Percentiles rank a stretch among this genome's conserved stretches.
Conservation (phyloP, 1,140 invertebrate genomes). For the Zaprionus lachaisei region DNA sequence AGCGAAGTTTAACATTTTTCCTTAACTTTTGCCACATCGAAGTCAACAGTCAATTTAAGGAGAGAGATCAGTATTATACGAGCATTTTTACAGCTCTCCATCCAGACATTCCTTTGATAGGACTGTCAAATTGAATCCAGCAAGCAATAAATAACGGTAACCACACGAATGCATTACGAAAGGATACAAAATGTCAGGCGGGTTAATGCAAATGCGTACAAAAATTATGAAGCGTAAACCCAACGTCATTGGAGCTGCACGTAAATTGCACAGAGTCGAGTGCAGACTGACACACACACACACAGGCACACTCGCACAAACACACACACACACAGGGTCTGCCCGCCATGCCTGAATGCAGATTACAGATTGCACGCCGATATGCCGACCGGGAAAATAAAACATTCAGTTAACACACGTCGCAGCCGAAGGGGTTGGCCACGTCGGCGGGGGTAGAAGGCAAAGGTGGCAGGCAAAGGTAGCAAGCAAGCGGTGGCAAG, state of each 20-base stretch:
- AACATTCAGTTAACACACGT: conserved; percentile 49
- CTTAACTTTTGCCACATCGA: not conserved
- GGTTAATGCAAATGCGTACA: conserved; percentile 57
- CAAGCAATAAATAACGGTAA: conserved; percentile 56
- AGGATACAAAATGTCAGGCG: conserved; percentile 39
- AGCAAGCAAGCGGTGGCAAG: conserved; percentile 26
- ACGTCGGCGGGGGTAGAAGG: not conserved
- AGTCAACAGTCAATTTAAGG: not conserved
- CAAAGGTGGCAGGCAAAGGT: conserved; percentile 17
- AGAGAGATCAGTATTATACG: not conserved
- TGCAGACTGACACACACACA: not conserved
- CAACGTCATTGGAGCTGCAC: conserved; percentile 37
- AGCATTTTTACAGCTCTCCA: not conserved
- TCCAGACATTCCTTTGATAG: not conserved
- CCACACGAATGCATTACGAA: conserved; percentile 25
- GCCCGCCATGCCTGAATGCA: conserved; percentile 65
- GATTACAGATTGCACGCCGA: conserved; percentile 67
- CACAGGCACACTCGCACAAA: not conserved
- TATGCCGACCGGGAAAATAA: conserved; percentile 48
- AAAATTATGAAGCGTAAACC: conserved; percentile 65
- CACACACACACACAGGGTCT: not conserved
- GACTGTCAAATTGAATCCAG: conserved; percentile 33
- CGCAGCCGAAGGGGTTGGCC: conserved; percentile 33
- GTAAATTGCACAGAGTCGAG: conserved; percentile 55
- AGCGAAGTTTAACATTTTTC: no score